Percentiles rank a stretch among this genome's conserved stretches.
Conservation (phyloP, 2,113 vertebrate species). For the Ursus arctos region DNA sequence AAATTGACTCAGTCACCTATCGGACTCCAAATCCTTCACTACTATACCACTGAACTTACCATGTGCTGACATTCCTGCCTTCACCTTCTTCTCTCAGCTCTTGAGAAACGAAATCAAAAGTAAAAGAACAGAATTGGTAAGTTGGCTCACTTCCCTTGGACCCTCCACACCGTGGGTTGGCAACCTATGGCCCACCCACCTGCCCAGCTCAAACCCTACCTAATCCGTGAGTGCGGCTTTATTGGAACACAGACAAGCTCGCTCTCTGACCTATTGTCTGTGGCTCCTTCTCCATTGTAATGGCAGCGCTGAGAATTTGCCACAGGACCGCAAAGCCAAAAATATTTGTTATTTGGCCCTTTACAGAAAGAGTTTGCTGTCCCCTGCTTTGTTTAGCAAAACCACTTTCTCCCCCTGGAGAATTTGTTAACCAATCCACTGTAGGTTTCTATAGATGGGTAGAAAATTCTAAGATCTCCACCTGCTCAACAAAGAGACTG, state of each 20-base stretch:
- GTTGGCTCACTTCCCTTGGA: not conserved
- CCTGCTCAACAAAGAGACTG: constrained; percentile 42
- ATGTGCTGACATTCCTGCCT: not conserved
- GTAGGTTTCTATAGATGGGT: not conserved
- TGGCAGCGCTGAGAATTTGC: not conserved
- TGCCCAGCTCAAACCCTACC: not conserved
- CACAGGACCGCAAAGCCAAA: not conserved
- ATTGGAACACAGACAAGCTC: not conserved
- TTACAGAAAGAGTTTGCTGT: not conserved
- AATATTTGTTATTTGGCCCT: not conserved
- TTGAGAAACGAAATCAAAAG: not conserved
- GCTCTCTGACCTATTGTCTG: not conserved
- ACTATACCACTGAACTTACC: not conserved
- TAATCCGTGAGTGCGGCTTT: not conserved
- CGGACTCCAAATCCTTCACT: not conserved
- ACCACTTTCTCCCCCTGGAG: constrained; percentile 32
- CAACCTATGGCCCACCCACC: not conserved
- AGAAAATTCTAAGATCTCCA: constrained; percentile 35
- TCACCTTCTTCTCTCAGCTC: not conserved
- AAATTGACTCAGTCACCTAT: not conserved
- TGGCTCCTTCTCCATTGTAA: not conserved
- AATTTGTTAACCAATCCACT: constrained; percentile 50
- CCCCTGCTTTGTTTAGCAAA: not conserved
- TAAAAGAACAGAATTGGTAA: not conserved
- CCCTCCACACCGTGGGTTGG: not conserved